Evolutionary conservation across 2,888 invertebrate genomes (phyloP).

Genomic region (Seira sanloemensis): DNA sequence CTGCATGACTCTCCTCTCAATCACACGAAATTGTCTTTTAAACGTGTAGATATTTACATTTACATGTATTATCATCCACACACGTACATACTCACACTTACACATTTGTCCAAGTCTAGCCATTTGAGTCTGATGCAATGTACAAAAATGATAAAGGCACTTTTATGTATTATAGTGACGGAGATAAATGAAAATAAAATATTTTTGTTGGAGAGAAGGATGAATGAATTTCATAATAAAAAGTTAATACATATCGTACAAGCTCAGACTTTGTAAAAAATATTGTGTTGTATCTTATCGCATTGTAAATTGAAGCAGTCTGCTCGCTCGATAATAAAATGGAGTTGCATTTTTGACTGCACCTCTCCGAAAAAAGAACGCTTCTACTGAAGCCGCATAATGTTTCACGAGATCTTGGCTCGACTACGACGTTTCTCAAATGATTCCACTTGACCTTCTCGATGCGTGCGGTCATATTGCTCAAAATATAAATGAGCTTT

Average conservation of each 20-base stretch:
- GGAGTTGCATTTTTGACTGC: no score
- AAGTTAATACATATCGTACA: background rate
- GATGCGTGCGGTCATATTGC: slow-evolving; percentile 53
- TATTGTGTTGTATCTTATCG: background rate
- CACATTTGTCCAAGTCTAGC: background rate
- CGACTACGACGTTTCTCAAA: background rate
- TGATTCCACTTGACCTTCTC: slow-evolving; percentile 25
- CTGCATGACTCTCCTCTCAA: background rate
- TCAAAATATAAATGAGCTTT: background rate
- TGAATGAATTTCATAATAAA: background rate
- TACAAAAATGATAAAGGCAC: background rate
- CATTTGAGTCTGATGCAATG: background rate
- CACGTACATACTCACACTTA: background rate
- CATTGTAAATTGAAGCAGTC: background rate
- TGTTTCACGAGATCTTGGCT: no score
- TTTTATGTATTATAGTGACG: background rate
- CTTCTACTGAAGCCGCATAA: background rate
- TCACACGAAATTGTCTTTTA: background rate
- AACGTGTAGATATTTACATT: background rate
- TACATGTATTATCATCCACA: background rate
- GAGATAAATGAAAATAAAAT: background rate
- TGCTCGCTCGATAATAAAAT: no score
- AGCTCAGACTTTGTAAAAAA: background rate
- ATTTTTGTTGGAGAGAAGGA: background rate
- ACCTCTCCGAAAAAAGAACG: no score